Conservation (phyloP, 2,888 invertebrate genomes). For the Mesorhabditis spiculigera region DNA sequence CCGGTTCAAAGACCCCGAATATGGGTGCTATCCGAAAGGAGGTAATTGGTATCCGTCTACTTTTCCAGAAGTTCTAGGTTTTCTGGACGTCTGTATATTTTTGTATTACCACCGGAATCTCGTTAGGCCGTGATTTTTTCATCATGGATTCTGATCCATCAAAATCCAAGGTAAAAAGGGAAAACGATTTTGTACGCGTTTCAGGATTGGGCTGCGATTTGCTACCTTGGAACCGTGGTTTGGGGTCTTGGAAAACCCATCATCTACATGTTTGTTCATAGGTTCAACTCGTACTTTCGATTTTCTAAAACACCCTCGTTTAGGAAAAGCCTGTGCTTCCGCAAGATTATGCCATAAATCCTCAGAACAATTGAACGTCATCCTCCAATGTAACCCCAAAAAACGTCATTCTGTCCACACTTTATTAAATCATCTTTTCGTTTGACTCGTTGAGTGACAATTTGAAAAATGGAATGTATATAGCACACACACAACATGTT, state of each 20-base stretch:
- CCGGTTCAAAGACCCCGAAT: neutral
- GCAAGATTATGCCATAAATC: neutral
- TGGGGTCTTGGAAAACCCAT: conserved; percentile 5
- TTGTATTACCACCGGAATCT: neutral
- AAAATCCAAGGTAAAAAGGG: neutral
- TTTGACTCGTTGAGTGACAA: neutral
- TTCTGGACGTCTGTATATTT: neutral
- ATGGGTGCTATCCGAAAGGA: neutral
- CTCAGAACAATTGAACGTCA: neutral
- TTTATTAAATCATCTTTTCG: neutral
- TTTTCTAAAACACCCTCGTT: neutral
- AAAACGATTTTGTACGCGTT: neutral
- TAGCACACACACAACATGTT: too few relatives aligned
- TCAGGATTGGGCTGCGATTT: neutral
- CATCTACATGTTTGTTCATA: neutral
- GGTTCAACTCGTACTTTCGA: neutral
- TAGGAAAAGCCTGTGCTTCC: conserved; percentile 1
- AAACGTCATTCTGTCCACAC: neutral
- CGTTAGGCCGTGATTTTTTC: neutral
- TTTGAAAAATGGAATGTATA: neutral
- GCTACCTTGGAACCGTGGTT: neutral
- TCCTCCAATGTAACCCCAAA: neutral
- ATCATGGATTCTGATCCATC: neutral
- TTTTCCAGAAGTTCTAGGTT: neutral
- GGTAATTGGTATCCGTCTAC: neutral